phyloP scores from a whole-genome alignment of 1,140 invertebrate genomes.

The Caerostris extrusa region DNA sequence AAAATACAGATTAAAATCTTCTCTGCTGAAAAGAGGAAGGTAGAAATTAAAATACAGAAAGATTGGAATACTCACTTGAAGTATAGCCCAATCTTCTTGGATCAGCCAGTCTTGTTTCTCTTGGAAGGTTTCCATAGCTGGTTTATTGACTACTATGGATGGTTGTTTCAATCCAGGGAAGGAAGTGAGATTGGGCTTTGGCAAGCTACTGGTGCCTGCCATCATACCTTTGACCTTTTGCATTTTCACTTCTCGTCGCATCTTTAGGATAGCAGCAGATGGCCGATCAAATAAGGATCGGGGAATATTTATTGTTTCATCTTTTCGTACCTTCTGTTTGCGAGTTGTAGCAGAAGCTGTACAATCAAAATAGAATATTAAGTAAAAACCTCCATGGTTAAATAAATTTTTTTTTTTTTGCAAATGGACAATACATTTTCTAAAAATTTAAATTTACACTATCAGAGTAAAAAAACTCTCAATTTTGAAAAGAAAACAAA shows the following conservation, averaged over 20 bases:
- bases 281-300: conserved; percentile 94
- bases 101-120: conserved; percentile 91
- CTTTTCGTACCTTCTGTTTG: conserved; percentile 84
- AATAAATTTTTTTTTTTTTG: neutral
- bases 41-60: neutral
- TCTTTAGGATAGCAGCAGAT: conserved; percentile 88
- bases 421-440: neutral
- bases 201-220: conserved; percentile 43
- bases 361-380: neutral
- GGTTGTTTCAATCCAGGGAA: conserved; percentile 72
- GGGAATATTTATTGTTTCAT: conserved; percentile 90
- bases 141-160: conserved; percentile 82
- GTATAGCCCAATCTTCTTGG: conserved; percentile 92
- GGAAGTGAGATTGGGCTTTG: conserved; percentile 81
- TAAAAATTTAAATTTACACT: too few species aligned
- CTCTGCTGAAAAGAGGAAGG: too few species aligned
- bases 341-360: conserved; percentile 78
- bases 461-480: too few species aligned
- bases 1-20: too few species aligned
- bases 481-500: too few species aligned
- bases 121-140: conserved; percentile 84
- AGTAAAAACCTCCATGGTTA: neutral
- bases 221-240: conserved; percentile 85
- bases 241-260: conserved; percentile 88
- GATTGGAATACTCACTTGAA: conserved; percentile 83